Evolutionary conservation across 2,888 invertebrate genomes (phyloP), one percentile per base, ranked within the genome.

Genomic region (Torymus texanus): DNA sequence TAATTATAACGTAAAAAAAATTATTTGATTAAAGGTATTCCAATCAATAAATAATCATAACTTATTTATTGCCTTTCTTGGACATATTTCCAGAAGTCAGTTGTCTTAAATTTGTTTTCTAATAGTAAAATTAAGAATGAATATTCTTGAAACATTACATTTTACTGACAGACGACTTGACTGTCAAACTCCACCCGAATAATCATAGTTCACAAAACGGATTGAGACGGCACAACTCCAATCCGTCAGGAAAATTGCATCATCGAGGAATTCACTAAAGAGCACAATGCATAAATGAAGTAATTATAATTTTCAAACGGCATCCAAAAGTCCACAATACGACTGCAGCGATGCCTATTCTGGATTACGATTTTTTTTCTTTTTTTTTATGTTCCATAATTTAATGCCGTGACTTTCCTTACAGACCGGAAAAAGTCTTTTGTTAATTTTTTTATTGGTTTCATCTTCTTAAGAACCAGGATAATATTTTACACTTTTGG

Each of bases 281-380:
- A 72, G 79, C 75, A 79, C 75, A 77, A 18, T 75, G 73, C 18
- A 67, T 62, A 75, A 24, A 71, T 62, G 62, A 76, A 24, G 29
- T 76, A 71, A 85, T 87, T 87, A 87, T 88, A 84, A 86, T 87
- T 88, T 68, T 68, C 85, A 80, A 84, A 86, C 83, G 90, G 90
- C 90, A 90, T 90, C 90, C 90, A 90, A 90, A 90, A 90, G 90
- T 90, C 90, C 90, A 90, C 90, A 90, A 90, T 90, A 90, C 90
- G 90, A 90, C 90, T 90, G 90, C 90, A 90, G 89, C 87, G 90
- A 90, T 90, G 90, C 90, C 90, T 90, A 89, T 90, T 90, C 90
- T 90, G 90, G 90, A 90, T 89, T 87, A 88, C 84, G 81, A 66
- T 82, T 71, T 73, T 80, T 80, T 84, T 81, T 78, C n/a, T 65